These are phyloP conservation scores for Rachycentron canadum DNA, from an alignment of 2,797 vertebrate genomes.

Conservation along the genomic window DNA sequence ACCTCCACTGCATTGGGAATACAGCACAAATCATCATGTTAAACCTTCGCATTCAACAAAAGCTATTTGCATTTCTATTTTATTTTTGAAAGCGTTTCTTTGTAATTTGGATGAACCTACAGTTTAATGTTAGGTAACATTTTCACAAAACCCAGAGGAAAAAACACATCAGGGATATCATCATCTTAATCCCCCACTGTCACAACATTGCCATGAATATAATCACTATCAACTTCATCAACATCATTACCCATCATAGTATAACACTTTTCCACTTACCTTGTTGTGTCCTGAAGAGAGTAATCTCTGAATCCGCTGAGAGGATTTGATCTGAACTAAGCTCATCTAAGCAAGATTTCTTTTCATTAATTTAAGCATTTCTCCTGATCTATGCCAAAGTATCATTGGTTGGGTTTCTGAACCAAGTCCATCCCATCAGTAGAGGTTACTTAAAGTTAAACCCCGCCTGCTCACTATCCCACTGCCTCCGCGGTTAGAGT, in stretches of 20 bases:
- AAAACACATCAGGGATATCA: conserved; percentile 11
- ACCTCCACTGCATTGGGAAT: no score
- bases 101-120: background rate
- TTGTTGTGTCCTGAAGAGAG: conserved; percentile 51
- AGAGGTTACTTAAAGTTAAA: conserved; percentile 89
- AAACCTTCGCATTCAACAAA: background rate
- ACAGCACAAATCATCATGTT: background rate
- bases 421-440: conserved; percentile 94
- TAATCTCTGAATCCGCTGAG: conserved; percentile 15
- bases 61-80: background rate
- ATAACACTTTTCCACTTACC: conserved; percentile 75
- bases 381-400: background rate
- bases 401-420: conserved; percentile 83
- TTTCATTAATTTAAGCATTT: background rate
- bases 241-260: conserved; percentile 6
- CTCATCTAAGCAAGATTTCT: background rate
- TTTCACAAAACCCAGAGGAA: background rate
- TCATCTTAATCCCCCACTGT: background rate
- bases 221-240: conserved; percentile 18
- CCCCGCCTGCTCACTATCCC: conserved; percentile 88
- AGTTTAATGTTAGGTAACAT: background rate
- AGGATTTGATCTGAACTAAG: conserved; percentile 17
- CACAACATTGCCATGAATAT: conserved; percentile 23
- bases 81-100: no score
- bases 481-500: conserved; percentile 90